Evolutionary conservation across 2,888 invertebrate genomes (phyloP).

Genomic region (Crioceris asparagi): DNA sequence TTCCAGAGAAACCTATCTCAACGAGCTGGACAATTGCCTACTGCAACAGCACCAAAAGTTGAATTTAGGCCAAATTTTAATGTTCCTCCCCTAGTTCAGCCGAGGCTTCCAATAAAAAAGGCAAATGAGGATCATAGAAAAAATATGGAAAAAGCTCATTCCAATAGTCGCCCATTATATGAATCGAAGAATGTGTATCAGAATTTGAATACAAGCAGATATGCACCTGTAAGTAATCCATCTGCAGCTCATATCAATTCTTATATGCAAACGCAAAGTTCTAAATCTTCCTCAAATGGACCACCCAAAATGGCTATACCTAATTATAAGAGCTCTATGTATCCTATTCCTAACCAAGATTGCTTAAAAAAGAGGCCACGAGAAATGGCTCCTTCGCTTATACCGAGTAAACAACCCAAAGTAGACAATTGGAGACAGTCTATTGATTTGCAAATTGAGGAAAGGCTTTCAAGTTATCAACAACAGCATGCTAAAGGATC

Average conservation of each 20-base stretch:
- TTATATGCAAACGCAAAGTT: constrained; percentile 17
- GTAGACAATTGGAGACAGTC: constrained; percentile 43
- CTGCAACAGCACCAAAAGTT: constrained; percentile 57
- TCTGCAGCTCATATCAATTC: constrained; percentile 26
- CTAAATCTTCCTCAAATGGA: not conserved
- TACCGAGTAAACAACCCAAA: constrained; percentile 41
- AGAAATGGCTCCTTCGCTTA: constrained; percentile 26
- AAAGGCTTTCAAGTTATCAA: constrained; percentile 39
- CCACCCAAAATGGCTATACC: not conserved
- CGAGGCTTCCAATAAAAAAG: constrained; percentile 7
- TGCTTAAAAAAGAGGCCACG: constrained; percentile 32
- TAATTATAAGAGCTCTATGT: not conserved
- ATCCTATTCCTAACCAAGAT: constrained; percentile 10
- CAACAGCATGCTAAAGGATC: constrained; percentile 21
- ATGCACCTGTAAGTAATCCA: constrained; percentile 20
- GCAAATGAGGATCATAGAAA: constrained; percentile 10
- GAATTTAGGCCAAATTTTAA: constrained; percentile 69
- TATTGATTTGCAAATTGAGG: constrained; percentile 46
- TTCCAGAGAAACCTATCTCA: constrained; percentile 27
- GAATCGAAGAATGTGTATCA: constrained; percentile 27
- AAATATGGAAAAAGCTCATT: constrained; percentile 13
- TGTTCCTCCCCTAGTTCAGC: constrained; percentile 31
- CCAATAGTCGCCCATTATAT: constrained; percentile 13
- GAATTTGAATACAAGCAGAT: constrained; percentile 28
- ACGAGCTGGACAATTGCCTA: constrained; percentile 26